phyloP scores from a whole-genome alignment of 2,113 vertebrate species.

The Trematocara marginatum region DNA sequence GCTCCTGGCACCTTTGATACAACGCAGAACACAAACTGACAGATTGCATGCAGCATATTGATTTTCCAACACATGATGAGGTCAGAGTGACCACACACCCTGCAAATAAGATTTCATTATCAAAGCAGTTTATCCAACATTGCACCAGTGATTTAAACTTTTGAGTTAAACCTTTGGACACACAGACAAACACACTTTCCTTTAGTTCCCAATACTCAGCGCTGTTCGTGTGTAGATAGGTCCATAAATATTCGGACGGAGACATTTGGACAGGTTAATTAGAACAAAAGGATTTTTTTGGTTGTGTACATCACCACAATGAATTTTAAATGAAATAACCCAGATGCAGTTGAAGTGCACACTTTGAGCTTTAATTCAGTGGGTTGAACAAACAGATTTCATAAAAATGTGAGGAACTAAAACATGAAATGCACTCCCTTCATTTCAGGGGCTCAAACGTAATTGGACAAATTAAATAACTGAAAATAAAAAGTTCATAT shows the following conservation, averaged over 20 bases:
- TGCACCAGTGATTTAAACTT: not conserved
- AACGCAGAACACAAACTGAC: not conserved
- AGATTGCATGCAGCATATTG: not conserved
- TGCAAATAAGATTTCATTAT: not conserved
- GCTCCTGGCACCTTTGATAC: not conserved
- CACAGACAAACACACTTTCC: not conserved
- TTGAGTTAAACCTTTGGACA: not conserved
- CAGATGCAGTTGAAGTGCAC: not conserved
- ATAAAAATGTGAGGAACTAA: not conserved
- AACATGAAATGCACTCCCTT: not conserved
- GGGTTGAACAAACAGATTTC: not conserved
- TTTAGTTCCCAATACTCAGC: not conserved
- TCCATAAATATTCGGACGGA: not conserved
- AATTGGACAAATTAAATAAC: not conserved
- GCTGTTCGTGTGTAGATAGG: not conserved
- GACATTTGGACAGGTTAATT: not conserved
- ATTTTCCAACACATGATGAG: not conserved
- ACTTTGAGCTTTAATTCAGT: not conserved
- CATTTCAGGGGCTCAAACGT: not conserved
- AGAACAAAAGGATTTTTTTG: not conserved
- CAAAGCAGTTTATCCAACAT: not conserved
- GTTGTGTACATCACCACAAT: not conserved
- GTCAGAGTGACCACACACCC: not conserved
- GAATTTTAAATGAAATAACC: not conserved
- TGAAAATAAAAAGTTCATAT: not conserved